Evolutionary conservation across 53 echinoderm and acorn worm species (phyloP).

Genomic region (Stichopus horrens): DNA sequence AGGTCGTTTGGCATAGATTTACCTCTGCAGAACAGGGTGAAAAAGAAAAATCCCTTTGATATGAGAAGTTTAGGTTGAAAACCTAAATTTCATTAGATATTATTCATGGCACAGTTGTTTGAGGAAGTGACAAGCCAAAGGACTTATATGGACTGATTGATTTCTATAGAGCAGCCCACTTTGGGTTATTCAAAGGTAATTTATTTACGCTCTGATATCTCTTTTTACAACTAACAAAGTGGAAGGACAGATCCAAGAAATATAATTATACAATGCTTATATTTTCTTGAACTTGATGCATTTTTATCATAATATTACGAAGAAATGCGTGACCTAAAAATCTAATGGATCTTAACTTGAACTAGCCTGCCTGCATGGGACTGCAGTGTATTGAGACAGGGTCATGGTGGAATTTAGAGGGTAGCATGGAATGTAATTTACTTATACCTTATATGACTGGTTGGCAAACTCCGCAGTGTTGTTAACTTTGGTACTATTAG

Average conservation of each 20-base stretch:
- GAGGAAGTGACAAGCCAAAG: neutral
- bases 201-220: conserved; percentile 35
- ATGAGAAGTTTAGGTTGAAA: neutral
- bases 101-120: conserved; percentile 7
- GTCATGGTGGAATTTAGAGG: too few species aligned
- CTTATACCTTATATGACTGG: too few species aligned
- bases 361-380: too few species aligned
- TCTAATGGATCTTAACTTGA: neutral
- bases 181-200: conserved; percentile 1
- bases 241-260: neutral
- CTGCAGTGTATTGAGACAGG: too few species aligned
- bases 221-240: conserved; percentile 1
- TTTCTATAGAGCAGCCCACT: neutral
- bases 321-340: neutral
- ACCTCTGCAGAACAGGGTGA: neutral
- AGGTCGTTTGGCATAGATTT: conserved; percentile 18
- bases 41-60: neutral
- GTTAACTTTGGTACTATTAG: too few species aligned
- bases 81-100: neutral
- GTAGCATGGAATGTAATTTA: too few species aligned
- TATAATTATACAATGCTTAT: neutral
- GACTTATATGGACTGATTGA: neutral
- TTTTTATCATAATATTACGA: neutral
- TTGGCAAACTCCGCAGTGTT: too few species aligned
- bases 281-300: neutral